Percentiles rank a stretch among this genome's conserved stretches.
Evolutionary conservation across 2,113 vertebrate genomes (phyloP).

Genomic region (Hiodon alosoides): DNA sequence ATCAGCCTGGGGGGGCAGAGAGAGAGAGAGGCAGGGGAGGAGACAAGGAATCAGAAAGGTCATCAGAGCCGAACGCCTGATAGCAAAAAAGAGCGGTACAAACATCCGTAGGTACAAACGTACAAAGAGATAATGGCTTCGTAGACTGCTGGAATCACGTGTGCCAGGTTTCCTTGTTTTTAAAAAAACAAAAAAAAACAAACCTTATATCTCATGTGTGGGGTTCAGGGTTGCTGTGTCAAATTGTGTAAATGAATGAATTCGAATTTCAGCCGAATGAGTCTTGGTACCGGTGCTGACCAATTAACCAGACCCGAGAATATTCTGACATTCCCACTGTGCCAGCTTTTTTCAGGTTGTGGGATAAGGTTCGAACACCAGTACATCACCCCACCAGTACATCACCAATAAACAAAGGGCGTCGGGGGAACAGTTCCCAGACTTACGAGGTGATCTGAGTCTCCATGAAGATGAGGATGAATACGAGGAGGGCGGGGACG

Average conservation of each 20-base stretch:
- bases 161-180: no score
- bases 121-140: no score
- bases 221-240: no score
- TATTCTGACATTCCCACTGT: no score
- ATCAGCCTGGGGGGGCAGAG: conserved; percentile 79
- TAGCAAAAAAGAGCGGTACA: neutral
- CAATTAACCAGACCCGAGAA: no score
- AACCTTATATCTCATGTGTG: no score
- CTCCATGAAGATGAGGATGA: conserved; percentile 99
- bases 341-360: neutral
- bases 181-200: no score
- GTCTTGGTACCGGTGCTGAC: no score
- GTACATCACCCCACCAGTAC: neutral
- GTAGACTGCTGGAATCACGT: no score
- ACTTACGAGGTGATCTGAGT: conserved; percentile 97
- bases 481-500: conserved; percentile 89
- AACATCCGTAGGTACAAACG: no score
- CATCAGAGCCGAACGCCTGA: neutral
- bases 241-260: no score
- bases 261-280: no score
- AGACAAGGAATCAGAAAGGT: neutral
- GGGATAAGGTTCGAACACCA: neutral
- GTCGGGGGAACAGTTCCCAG: neutral
- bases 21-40: neutral
- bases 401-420: neutral